phyloP scores from a whole-genome alignment of 2,797 vertebrate genomes.

The Meda fulgida region DNA sequence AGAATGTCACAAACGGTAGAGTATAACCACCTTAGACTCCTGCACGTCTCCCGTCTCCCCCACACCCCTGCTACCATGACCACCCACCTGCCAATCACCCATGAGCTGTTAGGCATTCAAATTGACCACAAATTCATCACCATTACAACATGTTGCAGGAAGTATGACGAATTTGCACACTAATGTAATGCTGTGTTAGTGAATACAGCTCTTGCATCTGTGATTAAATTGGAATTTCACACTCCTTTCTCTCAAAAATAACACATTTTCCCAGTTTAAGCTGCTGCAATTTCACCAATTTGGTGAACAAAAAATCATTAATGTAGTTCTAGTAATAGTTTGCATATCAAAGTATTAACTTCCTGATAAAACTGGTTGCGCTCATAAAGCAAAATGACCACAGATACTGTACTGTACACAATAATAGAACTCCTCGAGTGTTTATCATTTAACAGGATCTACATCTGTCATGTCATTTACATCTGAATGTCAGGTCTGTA shows the following conservation, averaged over 20 bases:
- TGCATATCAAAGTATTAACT: slow-evolving; percentile 3
- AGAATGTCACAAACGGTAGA: slow-evolving; percentile 77
- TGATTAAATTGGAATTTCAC: slow-evolving; percentile 49
- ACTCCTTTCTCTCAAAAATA: slow-evolving; percentile 35
- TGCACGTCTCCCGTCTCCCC: slow-evolving; percentile 48
- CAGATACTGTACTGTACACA: not conserved
- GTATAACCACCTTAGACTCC: slow-evolving; percentile 73
- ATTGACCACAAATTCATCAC: slow-evolving; percentile 49
- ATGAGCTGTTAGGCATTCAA: slow-evolving; percentile 59
- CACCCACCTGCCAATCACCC: slow-evolving; percentile 66
- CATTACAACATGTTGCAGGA: slow-evolving; percentile 44
- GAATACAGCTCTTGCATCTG: slow-evolving; percentile 31
- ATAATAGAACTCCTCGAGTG: not conserved
- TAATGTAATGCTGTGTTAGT: slow-evolving; percentile 31
- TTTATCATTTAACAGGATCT: not conserved
- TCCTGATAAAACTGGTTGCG: not conserved
- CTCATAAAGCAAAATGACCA: not conserved
- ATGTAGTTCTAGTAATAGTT: not conserved
- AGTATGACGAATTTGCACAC: slow-evolving; percentile 25
- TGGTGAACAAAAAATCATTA: not conserved
- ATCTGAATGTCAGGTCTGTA: slow-evolving; percentile 39
- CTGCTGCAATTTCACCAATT: slow-evolving; percentile 3
- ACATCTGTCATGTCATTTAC: slow-evolving; percentile 45
- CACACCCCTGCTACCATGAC: slow-evolving; percentile 53
- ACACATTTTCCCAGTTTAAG: not conserved